Conservation (phyloP, 1,140 invertebrate species). For the Frieseomelitta varia region DNA sequence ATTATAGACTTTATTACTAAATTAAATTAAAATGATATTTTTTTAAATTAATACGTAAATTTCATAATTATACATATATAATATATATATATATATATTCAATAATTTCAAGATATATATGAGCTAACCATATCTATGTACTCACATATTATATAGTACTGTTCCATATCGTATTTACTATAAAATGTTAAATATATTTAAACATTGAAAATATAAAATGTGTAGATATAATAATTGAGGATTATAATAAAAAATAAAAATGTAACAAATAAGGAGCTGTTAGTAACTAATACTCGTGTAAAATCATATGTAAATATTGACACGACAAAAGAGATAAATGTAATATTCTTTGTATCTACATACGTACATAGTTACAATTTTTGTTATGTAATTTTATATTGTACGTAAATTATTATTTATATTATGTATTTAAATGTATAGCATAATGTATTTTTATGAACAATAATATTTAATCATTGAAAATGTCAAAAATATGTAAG, state of each 20-base stretch:
- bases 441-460: no score
- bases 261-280: neutral
- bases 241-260: neutral
- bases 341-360: neutral
- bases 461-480: no score
- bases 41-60: neutral
- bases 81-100: neutral
- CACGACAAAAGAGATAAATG: neutral
- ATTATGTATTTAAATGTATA: no score
- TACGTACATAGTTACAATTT: no score
- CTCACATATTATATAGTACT: neutral
- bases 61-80: neutral
- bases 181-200: neutral
- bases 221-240: neutral
- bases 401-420: no score
- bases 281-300: neutral
- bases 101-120: neutral
- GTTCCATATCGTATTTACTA: neutral
- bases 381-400: no score
- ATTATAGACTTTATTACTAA: neutral
- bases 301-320: neutral
- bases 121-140: neutral
- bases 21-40: neutral
- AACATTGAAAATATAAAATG: neutral
- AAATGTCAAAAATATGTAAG: no score